phyloP scores from a whole-genome alignment of 2,113 vertebrate genomes.

The Gambusia holbrooki region DNA sequence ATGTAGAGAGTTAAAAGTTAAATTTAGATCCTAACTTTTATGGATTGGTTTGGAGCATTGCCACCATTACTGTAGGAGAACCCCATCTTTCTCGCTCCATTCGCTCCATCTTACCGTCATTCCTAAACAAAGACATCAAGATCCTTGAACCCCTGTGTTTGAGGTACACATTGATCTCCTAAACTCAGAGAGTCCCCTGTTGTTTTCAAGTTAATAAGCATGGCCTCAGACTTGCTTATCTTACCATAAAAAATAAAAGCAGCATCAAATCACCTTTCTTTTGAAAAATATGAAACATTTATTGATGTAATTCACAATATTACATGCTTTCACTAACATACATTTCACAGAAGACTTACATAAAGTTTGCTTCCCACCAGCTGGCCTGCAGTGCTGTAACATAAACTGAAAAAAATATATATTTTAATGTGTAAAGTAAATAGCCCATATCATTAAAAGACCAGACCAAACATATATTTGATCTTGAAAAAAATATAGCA shows the following conservation, averaged over 20 bases:
- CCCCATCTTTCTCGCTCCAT: neutral
- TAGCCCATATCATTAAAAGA: slow-evolving; percentile 33
- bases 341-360: slow-evolving; percentile 59
- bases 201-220: neutral
- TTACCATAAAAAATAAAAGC: neutral
- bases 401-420: slow-evolving; percentile 46
- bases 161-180: neutral
- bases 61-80: no score
- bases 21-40: no score
- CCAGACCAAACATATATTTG: slow-evolving; percentile 24
- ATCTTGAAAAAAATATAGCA: slow-evolving; percentile 24
- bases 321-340: slow-evolving; percentile 69
- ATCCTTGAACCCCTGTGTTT: neutral
- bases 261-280: slow-evolving; percentile 28
- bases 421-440: slow-evolving; percentile 43
- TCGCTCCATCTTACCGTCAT: neutral
- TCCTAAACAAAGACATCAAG: neutral
- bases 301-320: slow-evolving; percentile 67
- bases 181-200: neutral
- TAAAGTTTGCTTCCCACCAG: slow-evolving; percentile 51
- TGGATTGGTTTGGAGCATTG: no score
- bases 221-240: neutral
- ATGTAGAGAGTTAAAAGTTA: no score
- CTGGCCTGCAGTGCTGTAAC: slow-evolving; percentile 29
- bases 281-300: slow-evolving; percentile 74